Conservation (phyloP, 1,140 invertebrate genomes). For the Drosophila hydei region DNA sequence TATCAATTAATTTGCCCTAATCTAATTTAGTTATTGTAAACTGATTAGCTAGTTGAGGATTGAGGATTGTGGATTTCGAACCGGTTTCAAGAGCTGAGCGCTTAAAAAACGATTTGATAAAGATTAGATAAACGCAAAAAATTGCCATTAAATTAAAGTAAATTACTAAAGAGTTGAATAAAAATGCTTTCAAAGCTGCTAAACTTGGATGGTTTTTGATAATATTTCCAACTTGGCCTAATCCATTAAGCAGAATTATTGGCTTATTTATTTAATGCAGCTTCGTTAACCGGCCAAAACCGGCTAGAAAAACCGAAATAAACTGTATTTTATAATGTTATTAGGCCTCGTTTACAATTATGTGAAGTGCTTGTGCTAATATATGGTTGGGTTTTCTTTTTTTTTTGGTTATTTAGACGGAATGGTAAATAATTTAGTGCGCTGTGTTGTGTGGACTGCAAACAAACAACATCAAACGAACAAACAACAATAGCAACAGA, state of each 20-base stretch:
- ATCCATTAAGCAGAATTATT: constrained; percentile 3
- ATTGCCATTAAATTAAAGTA: neutral
- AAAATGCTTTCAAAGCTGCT: neutral
- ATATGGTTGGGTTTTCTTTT: constrained; percentile 20
- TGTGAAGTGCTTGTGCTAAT: constrained; percentile 36
- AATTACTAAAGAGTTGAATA: constrained; percentile 23
- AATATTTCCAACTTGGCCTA: neutral
- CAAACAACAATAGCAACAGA: constrained; percentile 28
- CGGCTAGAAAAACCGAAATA: constrained; percentile 4
- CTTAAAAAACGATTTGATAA: constrained; percentile 6
- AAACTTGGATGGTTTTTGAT: neutral
- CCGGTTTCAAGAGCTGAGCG: constrained; percentile 5
- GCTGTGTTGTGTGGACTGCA: constrained; percentile 30
- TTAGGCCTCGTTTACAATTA: constrained; percentile 51
- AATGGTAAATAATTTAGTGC: constrained; percentile 72
- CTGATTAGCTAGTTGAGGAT: constrained; percentile 42
- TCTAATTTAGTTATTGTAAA: constrained; percentile 62
- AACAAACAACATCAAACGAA: constrained; percentile 11
- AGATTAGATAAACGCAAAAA: neutral
- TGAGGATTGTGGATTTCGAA: constrained; percentile 6
- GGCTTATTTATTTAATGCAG: constrained; percentile 9
- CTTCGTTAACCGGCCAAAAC: too few relatives aligned
- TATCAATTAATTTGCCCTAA: constrained; percentile 56
- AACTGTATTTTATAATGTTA: constrained; percentile 41
- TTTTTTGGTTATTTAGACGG: constrained; percentile 28